Evolutionary conservation across 2,797 vertebrate genomes (phyloP).

Genomic region (Nothura maculosa): DNA sequence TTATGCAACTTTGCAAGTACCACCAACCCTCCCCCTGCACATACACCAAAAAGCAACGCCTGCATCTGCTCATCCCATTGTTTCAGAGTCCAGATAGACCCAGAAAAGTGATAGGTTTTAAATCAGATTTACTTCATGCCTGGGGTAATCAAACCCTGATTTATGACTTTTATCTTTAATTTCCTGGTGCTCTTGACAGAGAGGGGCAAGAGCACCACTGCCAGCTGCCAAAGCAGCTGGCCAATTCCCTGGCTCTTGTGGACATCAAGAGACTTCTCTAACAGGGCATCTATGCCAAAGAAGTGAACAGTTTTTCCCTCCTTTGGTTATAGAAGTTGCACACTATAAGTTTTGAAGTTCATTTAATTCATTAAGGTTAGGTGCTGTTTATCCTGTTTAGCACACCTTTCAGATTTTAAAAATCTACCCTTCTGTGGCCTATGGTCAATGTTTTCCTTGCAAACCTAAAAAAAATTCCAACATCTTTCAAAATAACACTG

Average conservation of each 20-base stretch:
- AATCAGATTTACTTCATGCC: not conserved
- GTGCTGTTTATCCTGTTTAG: not conserved
- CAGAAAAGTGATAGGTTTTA: not conserved
- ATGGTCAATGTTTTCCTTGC: not conserved
- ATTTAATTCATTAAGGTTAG: not conserved
- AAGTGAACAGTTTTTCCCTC: not conserved
- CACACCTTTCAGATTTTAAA: not conserved
- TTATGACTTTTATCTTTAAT: not conserved
- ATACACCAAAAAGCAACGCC: not conserved
- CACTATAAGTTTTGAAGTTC: not conserved
- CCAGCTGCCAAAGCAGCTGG: not conserved
- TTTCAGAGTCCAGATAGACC: not conserved
- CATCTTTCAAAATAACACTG: not conserved
- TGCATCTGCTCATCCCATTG: not conserved
- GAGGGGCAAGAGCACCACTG: not conserved
- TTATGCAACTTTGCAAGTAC: not conserved
- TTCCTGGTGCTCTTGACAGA: not conserved
- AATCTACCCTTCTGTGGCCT: accelerated
- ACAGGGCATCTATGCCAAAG: not conserved
- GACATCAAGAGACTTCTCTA: not conserved
- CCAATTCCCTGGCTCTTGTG: accelerated
- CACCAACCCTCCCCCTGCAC: not conserved
- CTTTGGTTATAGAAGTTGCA: not conserved
- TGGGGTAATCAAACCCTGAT: not conserved
- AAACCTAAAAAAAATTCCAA: not conserved